A percentile compares a stretch with the other conserved stretches of the same genome.
phyloP scores from a whole-genome alignment of 2,113 vertebrate species.

The Paradoxurus hermaphroditus region DNA sequence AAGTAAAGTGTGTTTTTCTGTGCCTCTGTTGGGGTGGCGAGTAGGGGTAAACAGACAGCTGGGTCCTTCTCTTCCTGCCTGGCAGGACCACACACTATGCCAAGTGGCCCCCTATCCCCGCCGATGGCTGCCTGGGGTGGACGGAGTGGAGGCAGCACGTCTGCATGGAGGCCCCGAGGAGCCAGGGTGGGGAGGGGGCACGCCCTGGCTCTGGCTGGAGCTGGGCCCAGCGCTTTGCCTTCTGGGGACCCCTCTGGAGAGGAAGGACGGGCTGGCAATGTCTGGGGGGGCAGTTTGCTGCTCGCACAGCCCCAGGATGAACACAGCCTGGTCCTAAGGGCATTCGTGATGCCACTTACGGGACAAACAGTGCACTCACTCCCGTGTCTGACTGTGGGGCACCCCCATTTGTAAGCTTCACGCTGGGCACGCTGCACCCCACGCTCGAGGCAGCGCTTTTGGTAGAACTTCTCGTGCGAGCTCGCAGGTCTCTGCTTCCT shows the following conservation, averaged over 20 bases:
- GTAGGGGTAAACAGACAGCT: not conserved
- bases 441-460: too few species aligned
- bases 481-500: not conserved
- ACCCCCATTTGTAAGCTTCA: fast-evolving
- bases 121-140: fast-evolving
- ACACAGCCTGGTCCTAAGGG: not conserved
- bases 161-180: not conserved
- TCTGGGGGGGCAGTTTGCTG: not conserved
- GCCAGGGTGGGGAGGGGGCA: not conserved
- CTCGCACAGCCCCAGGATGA: fast-evolving
- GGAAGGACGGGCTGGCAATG: too few species aligned
- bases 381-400: fast-evolving
- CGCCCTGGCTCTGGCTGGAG: not conserved
- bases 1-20: not conserved
- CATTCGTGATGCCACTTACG: fast-evolving
- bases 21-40: not conserved
- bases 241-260: not conserved
- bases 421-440: fast-evolving
- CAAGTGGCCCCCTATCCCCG: fast-evolving
- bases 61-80: not conserved
- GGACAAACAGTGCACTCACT: fast-evolving
- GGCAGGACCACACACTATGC: fast-evolving
- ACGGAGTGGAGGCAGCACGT: fast-evolving
- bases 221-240: not conserved
- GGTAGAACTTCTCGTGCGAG: not conserved